These are phyloP conservation scores for Telmatochromis sp. DNA, from an alignment of 2,113 vertebrate species.

Conservation along the genomic window DNA sequence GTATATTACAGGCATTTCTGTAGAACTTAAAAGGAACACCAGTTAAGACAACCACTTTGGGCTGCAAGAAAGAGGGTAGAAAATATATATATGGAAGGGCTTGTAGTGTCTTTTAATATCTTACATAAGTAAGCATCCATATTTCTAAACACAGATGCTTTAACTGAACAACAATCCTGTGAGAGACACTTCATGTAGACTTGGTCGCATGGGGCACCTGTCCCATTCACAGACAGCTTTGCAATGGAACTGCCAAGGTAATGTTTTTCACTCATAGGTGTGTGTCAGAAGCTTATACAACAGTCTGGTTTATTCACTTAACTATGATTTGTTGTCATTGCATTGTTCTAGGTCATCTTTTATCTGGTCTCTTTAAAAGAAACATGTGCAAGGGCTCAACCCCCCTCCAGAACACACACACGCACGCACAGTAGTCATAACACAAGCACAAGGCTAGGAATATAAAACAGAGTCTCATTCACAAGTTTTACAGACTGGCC, in stretches of 20 bases:
- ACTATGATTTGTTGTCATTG: neutral
- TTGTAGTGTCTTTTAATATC: neutral
- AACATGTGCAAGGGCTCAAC: neutral
- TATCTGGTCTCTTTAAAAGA: neutral
- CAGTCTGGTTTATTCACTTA: neutral
- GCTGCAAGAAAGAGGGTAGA: neutral
- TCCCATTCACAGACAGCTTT: neutral
- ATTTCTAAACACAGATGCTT: neutral
- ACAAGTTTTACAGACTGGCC: neutral
- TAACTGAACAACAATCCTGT: neutral
- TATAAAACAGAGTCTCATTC: neutral
- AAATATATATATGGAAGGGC: neutral
- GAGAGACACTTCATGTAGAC: neutral
- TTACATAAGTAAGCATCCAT: neutral
- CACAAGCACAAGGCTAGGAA: neutral
- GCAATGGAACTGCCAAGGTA: neutral
- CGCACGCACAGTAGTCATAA: neutral
- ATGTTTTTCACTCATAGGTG: neutral
- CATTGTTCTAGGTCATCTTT: neutral
- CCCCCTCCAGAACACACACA: neutral
- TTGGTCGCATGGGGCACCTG: neutral
- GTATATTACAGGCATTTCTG: neutral
- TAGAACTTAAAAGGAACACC: neutral
- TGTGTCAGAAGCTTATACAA: neutral
- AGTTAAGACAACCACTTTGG: neutral